These are phyloP conservation scores for Decapterus maruadsi DNA, from an alignment of 2,797 vertebrate species.

Conservation along the genomic window DNA sequence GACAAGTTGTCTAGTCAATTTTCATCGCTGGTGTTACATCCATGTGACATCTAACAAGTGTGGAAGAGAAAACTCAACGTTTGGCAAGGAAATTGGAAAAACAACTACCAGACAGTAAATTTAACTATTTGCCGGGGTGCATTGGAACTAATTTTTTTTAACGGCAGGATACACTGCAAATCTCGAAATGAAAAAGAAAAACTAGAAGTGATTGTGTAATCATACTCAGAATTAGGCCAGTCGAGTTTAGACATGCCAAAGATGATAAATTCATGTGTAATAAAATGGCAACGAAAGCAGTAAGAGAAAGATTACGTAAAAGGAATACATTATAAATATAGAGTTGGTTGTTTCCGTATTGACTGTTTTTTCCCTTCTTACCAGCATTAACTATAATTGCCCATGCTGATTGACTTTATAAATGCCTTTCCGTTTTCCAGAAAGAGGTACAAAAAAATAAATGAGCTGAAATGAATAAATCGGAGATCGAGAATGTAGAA, in stretches of 20 bases:
- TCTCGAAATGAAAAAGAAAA: neutral
- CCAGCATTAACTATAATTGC: neutral
- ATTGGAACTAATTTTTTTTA: neutral
- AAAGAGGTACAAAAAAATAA: constrained; percentile 5
- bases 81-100: neutral
- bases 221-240: neutral
- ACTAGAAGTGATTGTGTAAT: neutral
- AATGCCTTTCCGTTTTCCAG: neutral
- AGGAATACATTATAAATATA: neutral
- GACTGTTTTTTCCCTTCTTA: neutral
- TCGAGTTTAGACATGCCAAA: neutral
- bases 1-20: constrained; percentile 2
- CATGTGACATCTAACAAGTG: neutral
- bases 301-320: neutral
- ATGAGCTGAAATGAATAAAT: constrained; percentile 48
- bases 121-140: neutral
- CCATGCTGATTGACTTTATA: constrained; percentile 31
- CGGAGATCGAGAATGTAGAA: constrained; percentile 48
- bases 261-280: neutral
- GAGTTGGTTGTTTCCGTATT: neutral
- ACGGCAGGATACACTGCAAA: constrained; percentile 1
- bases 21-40: constrained; percentile 3
- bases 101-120: neutral
- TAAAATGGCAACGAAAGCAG: neutral
- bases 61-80: neutral